A percentile compares a stretch with the other conserved stretches of the same genome.
Conservation (phyloP, 2,888 invertebrate species). For the Ormyrus pomaceus region DNA sequence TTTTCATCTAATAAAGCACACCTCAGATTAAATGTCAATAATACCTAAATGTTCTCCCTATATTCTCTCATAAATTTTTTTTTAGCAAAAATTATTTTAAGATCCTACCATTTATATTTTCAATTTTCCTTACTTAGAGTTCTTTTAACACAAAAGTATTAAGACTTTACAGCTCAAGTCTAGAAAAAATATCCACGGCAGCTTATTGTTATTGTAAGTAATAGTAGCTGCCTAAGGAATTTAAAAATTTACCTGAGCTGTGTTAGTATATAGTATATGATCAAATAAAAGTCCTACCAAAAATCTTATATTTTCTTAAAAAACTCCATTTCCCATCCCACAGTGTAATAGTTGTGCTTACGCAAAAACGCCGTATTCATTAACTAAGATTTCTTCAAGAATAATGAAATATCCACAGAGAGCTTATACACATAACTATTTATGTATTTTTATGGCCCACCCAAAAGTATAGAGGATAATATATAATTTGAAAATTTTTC, state of each 20-base stretch:
- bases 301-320: no score
- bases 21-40: conserved; percentile 18
- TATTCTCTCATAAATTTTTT: neutral
- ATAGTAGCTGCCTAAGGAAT: conserved; percentile 63
- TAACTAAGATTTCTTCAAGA: no score
- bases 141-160: conserved; percentile 1
- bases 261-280: neutral
- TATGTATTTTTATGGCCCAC: conserved; percentile 63
- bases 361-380: no score
- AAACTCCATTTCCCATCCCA: no score
- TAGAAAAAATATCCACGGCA: conserved; percentile 68
- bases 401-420: no score
- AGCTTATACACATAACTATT: no score
- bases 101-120: neutral
- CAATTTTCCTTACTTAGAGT: neutral
- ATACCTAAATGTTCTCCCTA: neutral
- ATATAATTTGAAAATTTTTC: conserved; percentile 71
- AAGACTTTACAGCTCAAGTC: conserved; percentile 68
- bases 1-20: conserved; percentile 19
- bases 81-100: neutral
- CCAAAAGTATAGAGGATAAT: conserved; percentile 69
- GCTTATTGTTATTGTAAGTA: conserved; percentile 57
- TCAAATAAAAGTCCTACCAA: neutral
- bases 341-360: no score
- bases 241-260: conserved; percentile 40